Conservation (phyloP, 2,888 invertebrate genomes). For the Argyresthia goedartella region DNA sequence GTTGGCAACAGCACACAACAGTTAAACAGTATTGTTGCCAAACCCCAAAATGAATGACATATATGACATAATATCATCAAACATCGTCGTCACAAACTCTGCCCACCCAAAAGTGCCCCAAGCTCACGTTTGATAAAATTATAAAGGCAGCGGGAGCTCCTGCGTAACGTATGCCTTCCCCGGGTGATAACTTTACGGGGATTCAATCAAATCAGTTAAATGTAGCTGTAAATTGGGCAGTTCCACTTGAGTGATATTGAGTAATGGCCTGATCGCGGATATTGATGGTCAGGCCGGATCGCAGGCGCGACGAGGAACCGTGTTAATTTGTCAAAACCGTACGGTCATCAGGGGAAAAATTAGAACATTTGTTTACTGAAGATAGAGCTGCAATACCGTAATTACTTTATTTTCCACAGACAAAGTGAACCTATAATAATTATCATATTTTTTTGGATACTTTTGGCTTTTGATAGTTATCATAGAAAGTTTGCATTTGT, state of each 20-base stretch:
- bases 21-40: too few species aligned
- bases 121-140: background rate
- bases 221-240: conserved; percentile 66
- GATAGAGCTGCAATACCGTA: background rate
- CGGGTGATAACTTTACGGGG: conserved; percentile 47
- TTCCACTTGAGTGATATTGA: conserved; percentile 64
- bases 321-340: conserved; percentile 53
- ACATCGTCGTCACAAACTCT: background rate
- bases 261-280: conserved; percentile 52
- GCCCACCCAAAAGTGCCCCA: background rate
- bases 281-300: conserved; percentile 50
- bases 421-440: too few species aligned
- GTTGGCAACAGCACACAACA: too few species aligned
- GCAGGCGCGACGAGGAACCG: conserved; percentile 39
- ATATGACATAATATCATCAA: too few species aligned
- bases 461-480: too few species aligned
- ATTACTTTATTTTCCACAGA: too few species aligned
- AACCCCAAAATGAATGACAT: background rate
- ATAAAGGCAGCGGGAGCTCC: background rate
- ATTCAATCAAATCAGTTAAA: conserved; percentile 66
- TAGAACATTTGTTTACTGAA: background rate
- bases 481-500: too few species aligned
- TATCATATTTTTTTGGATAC: too few species aligned
- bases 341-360: background rate
- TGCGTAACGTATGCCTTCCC: conserved; percentile 7